Evolutionary conservation across 2,113 vertebrate genomes (phyloP), one percentile per base, ranked within the genome.

Genomic region (Helogale parvula): DNA sequence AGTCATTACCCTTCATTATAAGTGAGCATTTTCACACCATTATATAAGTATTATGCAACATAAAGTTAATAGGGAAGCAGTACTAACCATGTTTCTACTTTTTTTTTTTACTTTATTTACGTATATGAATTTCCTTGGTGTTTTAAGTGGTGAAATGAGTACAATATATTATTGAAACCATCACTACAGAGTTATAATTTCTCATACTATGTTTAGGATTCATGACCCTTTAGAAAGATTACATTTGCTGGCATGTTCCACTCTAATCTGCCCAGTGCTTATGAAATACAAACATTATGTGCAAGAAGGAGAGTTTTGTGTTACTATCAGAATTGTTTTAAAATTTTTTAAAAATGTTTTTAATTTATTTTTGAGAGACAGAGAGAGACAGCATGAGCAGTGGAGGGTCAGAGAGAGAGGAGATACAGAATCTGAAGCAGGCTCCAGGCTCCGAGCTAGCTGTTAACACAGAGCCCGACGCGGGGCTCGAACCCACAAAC

Each of bases 31-130:
- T 96, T 91, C 86, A 90, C 6, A 69, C 72, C 57, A 93, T 97
- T 96, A 94, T 95, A 29, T 83, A 96, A 95, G 85, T 85, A 93
- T 93, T 87, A 96, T 83, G 84, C 85, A 94, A 93, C 82, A 96
- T 92, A 97, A 98, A 97, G 93, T 96, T 97, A 97, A 98, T 91
- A 94, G 94, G 85, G 68, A 96, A 96, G 81, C 25, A 29, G 17
- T 83, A 80, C 68, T 97, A 88, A 85, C 81, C 50, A 81, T 35
- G 27, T 83, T 95, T 57, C 25, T 41, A n/a, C n/a, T 93, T 91
- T 86, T 54, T 54, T 77, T 66, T 38, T 41, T 41, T 41, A 54
- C 57, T 31, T 76, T 95, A 38, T 91, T 97, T 94, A 92, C 19
- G 11, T 85, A 33, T 63, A 86, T 19, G 86, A 33, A n/a, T 93